A percentile compares a stretch with the other conserved stretches of the same genome.
These are phyloP conservation scores for Drosophila conformis DNA, from an alignment of 2,888 invertebrate genomes.

Conservation along the genomic window DNA sequence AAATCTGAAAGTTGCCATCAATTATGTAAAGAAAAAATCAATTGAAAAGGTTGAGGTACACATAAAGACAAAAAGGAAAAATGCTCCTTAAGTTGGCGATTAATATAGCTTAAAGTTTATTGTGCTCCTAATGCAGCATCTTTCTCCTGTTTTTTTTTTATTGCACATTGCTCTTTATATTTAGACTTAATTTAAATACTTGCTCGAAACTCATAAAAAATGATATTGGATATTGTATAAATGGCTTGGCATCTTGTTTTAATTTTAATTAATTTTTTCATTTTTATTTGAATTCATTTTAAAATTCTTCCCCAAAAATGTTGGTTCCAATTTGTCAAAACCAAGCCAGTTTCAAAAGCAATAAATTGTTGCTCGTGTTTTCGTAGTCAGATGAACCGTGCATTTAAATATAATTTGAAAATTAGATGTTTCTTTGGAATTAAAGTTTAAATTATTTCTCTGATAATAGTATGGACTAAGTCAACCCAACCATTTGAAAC, in stretches of 20 bases:
- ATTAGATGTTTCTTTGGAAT: not conserved
- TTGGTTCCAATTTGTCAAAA: not conserved
- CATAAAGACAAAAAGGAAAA: not conserved
- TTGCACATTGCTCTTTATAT: not conserved
- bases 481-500: not conserved
- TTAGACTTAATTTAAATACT: not conserved
- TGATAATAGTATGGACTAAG: not conserved
- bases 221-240: not conserved
- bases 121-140: not conserved
- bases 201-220: not conserved
- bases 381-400: not conserved
- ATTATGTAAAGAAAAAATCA: not conserved
- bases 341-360: not conserved
- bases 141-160: not conserved
- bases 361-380: not conserved
- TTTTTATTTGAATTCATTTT: not conserved
- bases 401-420: not conserved
- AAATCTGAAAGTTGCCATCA: not conserved
- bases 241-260: not conserved
- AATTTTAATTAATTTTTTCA: not conserved
- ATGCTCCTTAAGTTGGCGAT: not conserved
- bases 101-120: not conserved
- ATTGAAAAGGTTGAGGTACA: not conserved
- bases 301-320: not conserved
- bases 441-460: not conserved